A percentile compares a stretch with the other conserved stretches of the same genome.
Conservation (phyloP, 1,140 invertebrate species). For the Parapsyche elsis region DNA sequence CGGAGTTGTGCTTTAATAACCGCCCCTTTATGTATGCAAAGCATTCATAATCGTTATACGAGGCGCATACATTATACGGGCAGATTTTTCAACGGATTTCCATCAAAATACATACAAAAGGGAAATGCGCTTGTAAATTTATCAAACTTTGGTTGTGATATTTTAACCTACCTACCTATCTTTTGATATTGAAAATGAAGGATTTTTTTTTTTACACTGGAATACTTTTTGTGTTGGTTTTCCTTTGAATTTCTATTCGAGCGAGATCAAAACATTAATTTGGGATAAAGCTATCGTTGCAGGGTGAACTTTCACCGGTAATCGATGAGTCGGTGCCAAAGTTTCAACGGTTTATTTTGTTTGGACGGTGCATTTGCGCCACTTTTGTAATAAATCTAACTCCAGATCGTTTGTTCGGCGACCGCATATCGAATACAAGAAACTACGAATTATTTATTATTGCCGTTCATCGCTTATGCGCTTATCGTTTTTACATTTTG, state of each 20-base stretch:
- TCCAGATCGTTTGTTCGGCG: constrained; percentile 16
- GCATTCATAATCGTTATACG: too few species aligned
- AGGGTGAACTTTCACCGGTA: constrained; percentile 7
- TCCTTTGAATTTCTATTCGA: neutral
- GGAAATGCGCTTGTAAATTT: too few species aligned
- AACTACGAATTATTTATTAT: constrained; percentile 52
- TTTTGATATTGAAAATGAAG: too few species aligned
- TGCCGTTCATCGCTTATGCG: constrained; percentile 37
- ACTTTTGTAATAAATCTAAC: neutral
- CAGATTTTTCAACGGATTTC: neutral
- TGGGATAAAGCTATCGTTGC: constrained; percentile 1
- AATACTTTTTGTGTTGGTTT: too few species aligned
- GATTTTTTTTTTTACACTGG: too few species aligned
- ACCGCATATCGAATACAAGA: neutral
- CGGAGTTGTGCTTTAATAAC: too few species aligned
- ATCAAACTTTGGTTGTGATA: too few species aligned
- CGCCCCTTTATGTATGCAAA: too few species aligned
- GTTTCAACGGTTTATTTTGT: constrained; percentile 21
- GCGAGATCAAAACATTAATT: constrained; percentile 27
- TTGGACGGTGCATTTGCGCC: constrained; percentile 5
- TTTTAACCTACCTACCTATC: too few species aligned
- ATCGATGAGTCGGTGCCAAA: constrained; percentile 2
- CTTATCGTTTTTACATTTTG: constrained; percentile 22
- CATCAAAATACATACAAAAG: too few species aligned
- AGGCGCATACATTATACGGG: neutral